Percentiles rank a stretch among this genome's conserved stretches.
Conservation (phyloP, 2,113 vertebrate species). For the Heterochromis multidens region DNA sequence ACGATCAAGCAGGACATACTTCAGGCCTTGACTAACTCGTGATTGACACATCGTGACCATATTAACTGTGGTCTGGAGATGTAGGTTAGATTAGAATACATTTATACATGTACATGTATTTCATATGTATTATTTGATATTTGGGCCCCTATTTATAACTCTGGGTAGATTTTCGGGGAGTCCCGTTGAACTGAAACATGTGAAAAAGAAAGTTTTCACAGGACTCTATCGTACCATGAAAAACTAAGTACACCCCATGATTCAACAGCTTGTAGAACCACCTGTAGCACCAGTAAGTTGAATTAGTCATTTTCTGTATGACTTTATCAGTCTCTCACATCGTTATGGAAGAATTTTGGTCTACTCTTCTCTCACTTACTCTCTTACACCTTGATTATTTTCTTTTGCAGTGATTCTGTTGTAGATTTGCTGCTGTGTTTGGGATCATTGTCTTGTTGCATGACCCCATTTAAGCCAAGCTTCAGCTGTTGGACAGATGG, state of each 20-base stretch:
- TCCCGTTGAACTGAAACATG: no score
- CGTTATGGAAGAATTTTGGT: accelerated
- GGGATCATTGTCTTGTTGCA: background rate
- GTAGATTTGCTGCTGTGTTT: background rate
- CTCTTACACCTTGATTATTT: background rate
- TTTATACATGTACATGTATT: no score
- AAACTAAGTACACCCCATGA: background rate
- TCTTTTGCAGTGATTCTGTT: background rate
- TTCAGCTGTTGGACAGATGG: background rate
- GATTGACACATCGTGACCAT: no score
- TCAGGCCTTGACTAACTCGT: no score
- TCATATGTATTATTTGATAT: background rate
- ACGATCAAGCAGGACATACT: no score
- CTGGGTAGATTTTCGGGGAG: background rate
- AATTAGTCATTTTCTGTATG: background rate
- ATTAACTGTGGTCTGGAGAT: no score
- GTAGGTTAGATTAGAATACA: background rate
- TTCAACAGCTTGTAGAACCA: background rate
- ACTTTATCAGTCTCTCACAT: background rate
- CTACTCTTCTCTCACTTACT: background rate
- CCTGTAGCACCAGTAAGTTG: background rate
- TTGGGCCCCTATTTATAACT: background rate
- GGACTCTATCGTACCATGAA: no score
- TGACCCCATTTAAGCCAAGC: background rate
- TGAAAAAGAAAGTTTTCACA: no score